Percentiles rank a stretch among this genome's conserved stretches.
These are phyloP conservation scores for Cynoglossus semilaevis DNA, from an alignment of 2,113 vertebrate genomes.

Conservation along the genomic window DNA sequence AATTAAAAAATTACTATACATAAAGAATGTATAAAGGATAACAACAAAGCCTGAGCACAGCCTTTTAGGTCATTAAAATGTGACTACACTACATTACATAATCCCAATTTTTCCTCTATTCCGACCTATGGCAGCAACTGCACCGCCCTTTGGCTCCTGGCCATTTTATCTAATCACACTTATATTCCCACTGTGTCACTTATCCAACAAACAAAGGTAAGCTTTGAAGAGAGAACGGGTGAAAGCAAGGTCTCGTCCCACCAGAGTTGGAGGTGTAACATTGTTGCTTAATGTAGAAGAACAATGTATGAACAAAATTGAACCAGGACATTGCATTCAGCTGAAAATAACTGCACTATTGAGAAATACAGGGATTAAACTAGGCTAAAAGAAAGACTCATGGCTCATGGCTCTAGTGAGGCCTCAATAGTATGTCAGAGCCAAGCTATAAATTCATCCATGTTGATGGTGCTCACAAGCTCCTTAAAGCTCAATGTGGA, in stretches of 20 bases:
- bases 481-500: conserved; percentile 22
- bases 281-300: conserved; percentile 16
- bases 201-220: conserved; percentile 47
- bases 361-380: conserved; percentile 52
- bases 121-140: conserved; percentile 23
- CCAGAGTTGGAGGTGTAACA: no score
- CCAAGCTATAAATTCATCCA: conserved; percentile 23
- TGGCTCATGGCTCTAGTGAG: conserved; percentile 21
- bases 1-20: not conserved
- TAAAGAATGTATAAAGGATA: not conserved
- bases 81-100: conserved; percentile 30
- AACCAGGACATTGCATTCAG: conserved; percentile 44
- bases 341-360: conserved; percentile 64
- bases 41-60: not conserved
- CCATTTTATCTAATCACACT: conserved; percentile 38
- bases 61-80: no score
- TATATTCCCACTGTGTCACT: conserved; percentile 54
- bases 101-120: conserved; percentile 23
- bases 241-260: not conserved
- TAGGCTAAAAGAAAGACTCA: conserved; percentile 58
- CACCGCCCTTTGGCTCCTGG: conserved; percentile 17
- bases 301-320: conserved; percentile 42
- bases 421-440: conserved; percentile 13
- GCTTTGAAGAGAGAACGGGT: conserved; percentile 29
- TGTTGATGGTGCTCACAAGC: conserved; percentile 12